Base-by-base conservation (phyloP, 2,113 vertebrate genomes). In the Coturnix japonica region DNA sequence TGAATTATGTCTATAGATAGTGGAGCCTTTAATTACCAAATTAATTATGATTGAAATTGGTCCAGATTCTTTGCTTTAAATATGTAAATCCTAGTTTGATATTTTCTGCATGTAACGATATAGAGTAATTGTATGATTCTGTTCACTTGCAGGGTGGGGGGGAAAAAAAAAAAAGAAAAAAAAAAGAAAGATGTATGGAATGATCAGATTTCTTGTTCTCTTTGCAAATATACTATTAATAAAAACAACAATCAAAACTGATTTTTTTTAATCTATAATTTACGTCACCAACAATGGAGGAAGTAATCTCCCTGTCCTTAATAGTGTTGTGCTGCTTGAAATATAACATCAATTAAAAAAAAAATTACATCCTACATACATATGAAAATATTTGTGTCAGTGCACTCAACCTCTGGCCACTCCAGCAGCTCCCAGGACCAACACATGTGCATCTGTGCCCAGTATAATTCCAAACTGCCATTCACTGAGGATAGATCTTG, bases 321-420 rank as follows among this genome's bases (percentile, higher is more conserved):
- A 80, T 0, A 3, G 15, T 11, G 4, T 11, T 18, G 12, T 15
- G 20, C 26, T 26, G 5, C 26, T 90, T 69, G 49, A 69, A 64
- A 47, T 2, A 7, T 4, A 39, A 3, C 15, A 80, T 44, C 37
- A 54, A 35, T 30, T n/a, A n/a, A n/a, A 39, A 60, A 71, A 75
- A 35, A 33, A 25, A 7, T 0, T 2, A 20, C 9, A n/a, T 39
- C 17, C 13, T 63, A 15, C 0, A 0, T 7, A 7, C 17, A 8
- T 18, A 9, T 25, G 9, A 41, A 91, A 80, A 65, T 5, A 18
- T 72, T 60, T 51, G 17, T 28, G 60, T 28, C 25, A 28, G 35
- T 25, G 39, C 16, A 26, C 37, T 18, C 60, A 26, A 10, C 16
- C 11, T 39, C 16, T 39, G 37, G 25, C 35, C 37, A 28, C 25